Evolutionary conservation across 1,140 invertebrate genomes (phyloP).

Genomic region (Coelopa frigida): DNA sequence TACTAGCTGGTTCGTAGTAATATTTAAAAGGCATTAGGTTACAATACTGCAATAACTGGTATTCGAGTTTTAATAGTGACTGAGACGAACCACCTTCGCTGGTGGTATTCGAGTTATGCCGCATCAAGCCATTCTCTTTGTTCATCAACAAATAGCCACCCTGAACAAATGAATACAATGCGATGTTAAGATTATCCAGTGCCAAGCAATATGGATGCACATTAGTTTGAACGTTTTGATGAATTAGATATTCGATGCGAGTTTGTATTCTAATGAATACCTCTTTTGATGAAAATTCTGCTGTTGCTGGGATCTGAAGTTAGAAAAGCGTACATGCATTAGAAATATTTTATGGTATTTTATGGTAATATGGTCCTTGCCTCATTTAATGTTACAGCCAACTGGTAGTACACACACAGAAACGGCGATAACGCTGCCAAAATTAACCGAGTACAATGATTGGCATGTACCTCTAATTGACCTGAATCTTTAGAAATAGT

Average conservation of each 20-base stretch:
- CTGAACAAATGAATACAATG: constrained; percentile 34
- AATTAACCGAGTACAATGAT: constrained; percentile 27
- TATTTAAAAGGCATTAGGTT: constrained; percentile 38
- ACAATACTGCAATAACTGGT: constrained; percentile 30
- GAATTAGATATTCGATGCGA: constrained; percentile 45
- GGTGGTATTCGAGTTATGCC: too few species aligned
- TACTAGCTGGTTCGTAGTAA: constrained; percentile 31
- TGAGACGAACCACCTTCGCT: too few species aligned
- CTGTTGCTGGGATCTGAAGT: too few species aligned
- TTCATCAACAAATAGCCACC: constrained; percentile 24
- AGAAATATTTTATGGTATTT: neutral
- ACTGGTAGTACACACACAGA: constrained; percentile 36
- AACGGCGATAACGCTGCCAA: constrained; percentile 34
- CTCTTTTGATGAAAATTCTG: constrained; percentile 45
- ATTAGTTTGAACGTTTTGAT: constrained; percentile 27
- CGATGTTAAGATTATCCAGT: constrained; percentile 48
- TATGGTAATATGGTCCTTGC: constrained; percentile 13
- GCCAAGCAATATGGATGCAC: constrained; percentile 56
- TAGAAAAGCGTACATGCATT: neutral
- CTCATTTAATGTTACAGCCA: constrained; percentile 30
- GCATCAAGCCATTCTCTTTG: constrained; percentile 27
- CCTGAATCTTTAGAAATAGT: constrained; percentile 9
- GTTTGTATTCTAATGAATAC: constrained; percentile 47
- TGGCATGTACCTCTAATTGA: constrained; percentile 26
- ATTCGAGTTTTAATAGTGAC: constrained; percentile 24